phyloP scores from a whole-genome alignment of 2,113 vertebrate species.

The Azemiops feae region DNA sequence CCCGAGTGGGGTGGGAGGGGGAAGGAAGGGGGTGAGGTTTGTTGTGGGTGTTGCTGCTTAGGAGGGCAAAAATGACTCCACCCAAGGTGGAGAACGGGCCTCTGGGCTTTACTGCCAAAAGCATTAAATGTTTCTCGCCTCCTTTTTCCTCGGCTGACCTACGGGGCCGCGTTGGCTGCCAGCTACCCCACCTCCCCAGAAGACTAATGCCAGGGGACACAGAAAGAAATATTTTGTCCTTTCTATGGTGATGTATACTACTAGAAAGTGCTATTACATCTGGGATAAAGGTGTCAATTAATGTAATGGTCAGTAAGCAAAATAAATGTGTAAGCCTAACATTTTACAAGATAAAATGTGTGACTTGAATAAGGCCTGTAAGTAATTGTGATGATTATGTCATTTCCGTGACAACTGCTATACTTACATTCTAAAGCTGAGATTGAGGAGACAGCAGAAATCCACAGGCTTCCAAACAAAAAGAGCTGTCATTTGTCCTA shows the following conservation, averaged over 20 bases:
- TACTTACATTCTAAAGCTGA: neutral
- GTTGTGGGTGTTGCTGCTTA: constrained; percentile 59
- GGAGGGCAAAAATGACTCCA: constrained; percentile 64
- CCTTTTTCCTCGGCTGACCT: neutral
- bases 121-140: constrained; percentile 17
- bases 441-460: neutral
- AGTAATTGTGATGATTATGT: neutral
- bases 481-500: neutral
- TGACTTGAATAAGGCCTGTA: neutral
- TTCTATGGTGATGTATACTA: neutral
- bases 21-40: constrained; percentile 30
- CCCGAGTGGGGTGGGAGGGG: neutral
- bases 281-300: neutral
- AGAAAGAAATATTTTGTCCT: neutral
- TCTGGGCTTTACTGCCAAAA: constrained; percentile 41
- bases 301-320: neutral
- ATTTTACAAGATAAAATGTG: neutral
- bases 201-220: neutral
- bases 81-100: constrained; percentile 54
- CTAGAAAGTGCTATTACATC: neutral
- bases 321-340: neutral
- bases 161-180: neutral
- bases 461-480: neutral
- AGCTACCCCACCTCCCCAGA: neutral
- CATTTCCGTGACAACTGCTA: neutral